Evolutionary conservation across 1,140 invertebrate genomes (phyloP).

Genomic region (Ctenoplectra terminalis): DNA sequence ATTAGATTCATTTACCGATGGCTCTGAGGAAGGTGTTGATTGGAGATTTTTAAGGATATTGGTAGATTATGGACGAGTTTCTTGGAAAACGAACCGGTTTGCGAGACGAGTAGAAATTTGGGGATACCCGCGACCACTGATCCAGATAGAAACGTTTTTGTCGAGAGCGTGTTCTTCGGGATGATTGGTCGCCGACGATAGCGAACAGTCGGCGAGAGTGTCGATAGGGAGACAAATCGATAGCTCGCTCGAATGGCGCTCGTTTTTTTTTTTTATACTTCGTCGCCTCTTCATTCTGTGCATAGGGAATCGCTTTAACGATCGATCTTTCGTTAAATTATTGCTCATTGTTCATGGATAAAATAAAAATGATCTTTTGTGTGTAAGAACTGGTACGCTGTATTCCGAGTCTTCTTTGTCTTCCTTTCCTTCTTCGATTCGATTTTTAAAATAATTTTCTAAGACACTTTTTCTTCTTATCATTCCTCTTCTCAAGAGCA

Average conservation of each 20-base stretch:
- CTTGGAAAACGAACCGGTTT: not conserved
- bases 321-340: constrained; percentile 61
- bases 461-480: too few species aligned
- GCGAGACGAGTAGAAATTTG: not conserved
- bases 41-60: not conserved
- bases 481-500: too few species aligned
- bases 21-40: too few species aligned
- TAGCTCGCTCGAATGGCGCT: constrained; percentile 24
- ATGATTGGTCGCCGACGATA: constrained; percentile 9
- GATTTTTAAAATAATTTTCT: too few species aligned
- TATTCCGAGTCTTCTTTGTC: too few species aligned
- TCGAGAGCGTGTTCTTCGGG: not conserved
- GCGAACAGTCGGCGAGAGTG: constrained; percentile 21
- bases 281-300: constrained; percentile 1
- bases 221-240: constrained; percentile 18
- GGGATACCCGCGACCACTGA: not conserved
- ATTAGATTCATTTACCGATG: not conserved
- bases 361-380: constrained; percentile 52
- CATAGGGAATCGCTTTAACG: constrained; percentile 36
- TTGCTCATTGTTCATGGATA: constrained; percentile 38
- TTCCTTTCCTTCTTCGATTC: too few species aligned
- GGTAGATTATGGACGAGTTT: not conserved
- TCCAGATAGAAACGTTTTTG: not conserved
- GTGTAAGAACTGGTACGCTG: too few species aligned
- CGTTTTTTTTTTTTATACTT: constrained; percentile 36